These are phyloP conservation scores for Exocentrus adspersus DNA, from an alignment of 2,888 invertebrate genomes.

Conservation along the genomic window DNA sequence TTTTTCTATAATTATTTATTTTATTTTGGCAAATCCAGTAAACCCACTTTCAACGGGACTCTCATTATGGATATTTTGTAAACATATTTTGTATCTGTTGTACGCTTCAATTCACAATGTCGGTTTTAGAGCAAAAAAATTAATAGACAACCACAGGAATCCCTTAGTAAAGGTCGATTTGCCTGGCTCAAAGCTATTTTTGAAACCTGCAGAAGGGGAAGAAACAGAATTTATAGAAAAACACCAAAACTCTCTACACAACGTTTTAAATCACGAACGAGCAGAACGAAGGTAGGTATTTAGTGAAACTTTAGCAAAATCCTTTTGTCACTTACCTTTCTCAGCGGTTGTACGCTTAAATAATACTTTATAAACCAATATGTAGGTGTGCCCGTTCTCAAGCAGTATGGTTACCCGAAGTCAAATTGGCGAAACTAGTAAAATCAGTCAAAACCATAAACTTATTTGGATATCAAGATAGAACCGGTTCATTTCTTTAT, in stretches of 20 bases:
- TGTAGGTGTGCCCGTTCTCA: slow-evolving; percentile 53
- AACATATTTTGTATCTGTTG: not conserved
- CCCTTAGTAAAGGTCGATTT: slow-evolving; percentile 52
- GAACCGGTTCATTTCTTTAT: slow-evolving; percentile 60
- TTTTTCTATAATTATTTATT: too few relatives aligned
- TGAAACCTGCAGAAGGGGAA: slow-evolving; percentile 38
- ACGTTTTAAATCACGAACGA: slow-evolving; percentile 46
- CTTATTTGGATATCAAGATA: slow-evolving; percentile 56
- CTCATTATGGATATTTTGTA: not conserved
- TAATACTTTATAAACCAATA: too few relatives aligned
- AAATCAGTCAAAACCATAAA: slow-evolving; percentile 51
- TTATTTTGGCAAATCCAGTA: not conserved
- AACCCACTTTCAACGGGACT: not conserved
- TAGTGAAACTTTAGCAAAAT: not conserved
- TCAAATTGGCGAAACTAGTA: slow-evolving; percentile 49
- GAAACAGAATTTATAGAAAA: slow-evolving; percentile 38
- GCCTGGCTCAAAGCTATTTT: slow-evolving; percentile 50
- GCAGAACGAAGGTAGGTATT: slow-evolving; percentile 54
- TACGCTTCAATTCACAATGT: not conserved
- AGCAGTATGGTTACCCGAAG: slow-evolving; percentile 52
- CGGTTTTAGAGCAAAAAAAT: slow-evolving; percentile 51
- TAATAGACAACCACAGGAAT: slow-evolving; percentile 54
- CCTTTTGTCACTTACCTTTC: too few relatives aligned
- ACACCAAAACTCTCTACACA: slow-evolving; percentile 44
- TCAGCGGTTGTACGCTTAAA: too few relatives aligned